Evolutionary conservation across 2,888 invertebrate genomes (phyloP).

Genomic region (Apotomis turbidana): DNA sequence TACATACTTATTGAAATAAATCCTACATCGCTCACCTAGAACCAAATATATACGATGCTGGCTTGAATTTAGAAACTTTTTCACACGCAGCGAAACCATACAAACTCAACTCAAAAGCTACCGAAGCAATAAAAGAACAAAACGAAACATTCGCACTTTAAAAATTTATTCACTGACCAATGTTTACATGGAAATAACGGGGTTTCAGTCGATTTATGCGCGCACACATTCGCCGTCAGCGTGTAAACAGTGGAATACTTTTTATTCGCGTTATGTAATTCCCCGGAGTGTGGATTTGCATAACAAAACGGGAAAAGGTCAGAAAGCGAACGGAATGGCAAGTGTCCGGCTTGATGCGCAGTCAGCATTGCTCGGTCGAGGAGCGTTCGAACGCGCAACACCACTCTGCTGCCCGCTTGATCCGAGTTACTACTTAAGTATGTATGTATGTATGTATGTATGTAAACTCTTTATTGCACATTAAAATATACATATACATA

Average conservation of each 20-base stretch:
- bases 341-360: constrained; percentile 78
- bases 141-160: constrained; percentile 43
- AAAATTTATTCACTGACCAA: constrained; percentile 53
- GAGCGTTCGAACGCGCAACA: constrained; percentile 52
- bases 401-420: constrained; percentile 50
- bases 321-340: constrained; percentile 82
- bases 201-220: constrained; percentile 73
- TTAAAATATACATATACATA: too few relatives aligned
- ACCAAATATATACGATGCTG: not conserved
- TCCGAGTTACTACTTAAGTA: constrained; percentile 1
- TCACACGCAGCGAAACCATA: constrained; percentile 2
- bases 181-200: constrained; percentile 57
- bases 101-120: constrained; percentile 28
- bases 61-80: not conserved
- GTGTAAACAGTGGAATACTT: constrained; percentile 79
- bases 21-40: too few relatives aligned
- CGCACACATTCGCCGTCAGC: constrained; percentile 80
- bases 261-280: constrained; percentile 80
- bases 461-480: too few relatives aligned
- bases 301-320: constrained; percentile 83
- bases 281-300: constrained; percentile 78
- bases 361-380: constrained; percentile 70
- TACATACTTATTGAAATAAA: not conserved
- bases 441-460: too few relatives aligned
- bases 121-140: constrained; percentile 42